These are phyloP conservation scores for Hypomesus transpacificus DNA, from an alignment of 2,113 vertebrate genomes.

Conservation along the genomic window DNA sequence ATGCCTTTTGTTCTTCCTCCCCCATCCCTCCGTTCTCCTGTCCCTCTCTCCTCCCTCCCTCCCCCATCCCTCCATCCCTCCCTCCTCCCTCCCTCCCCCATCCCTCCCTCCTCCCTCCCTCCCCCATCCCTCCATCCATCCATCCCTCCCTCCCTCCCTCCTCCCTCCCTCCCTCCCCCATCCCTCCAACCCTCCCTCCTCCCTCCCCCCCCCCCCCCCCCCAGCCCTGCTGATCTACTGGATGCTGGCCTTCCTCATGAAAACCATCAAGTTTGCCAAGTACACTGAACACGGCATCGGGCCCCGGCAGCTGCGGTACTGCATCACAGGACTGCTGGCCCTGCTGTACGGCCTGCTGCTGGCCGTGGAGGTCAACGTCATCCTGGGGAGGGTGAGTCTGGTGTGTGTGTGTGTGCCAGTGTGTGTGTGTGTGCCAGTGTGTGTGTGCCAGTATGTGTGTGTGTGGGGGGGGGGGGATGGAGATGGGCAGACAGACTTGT, in stretches of 20 bases:
- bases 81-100: too few relatives aligned
- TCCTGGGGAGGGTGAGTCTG: conserved; percentile 86
- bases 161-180: too few relatives aligned
- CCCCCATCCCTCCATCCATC: too few relatives aligned
- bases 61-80: too few relatives aligned
- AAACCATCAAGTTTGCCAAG: conserved; percentile 97
- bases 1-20: too few relatives aligned
- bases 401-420: neutral
- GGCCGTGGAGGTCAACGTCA: conserved; percentile 93
- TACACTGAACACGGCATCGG: conserved; percentile 91
- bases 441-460: neutral
- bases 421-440: conserved; percentile 2
- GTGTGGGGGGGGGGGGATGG: neutral
- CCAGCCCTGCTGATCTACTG: conserved; percentile 93
- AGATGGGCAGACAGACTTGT: too few relatives aligned
- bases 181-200: too few relatives aligned
- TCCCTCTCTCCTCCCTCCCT: too few relatives aligned
- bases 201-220: neutral
- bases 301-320: conserved; percentile 92
- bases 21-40: too few relatives aligned
- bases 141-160: too few relatives aligned
- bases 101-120: too few relatives aligned
- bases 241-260: conserved; percentile 91
- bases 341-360: conserved; percentile 89
- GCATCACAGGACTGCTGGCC: conserved; percentile 88